A percentile compares a stretch with the other conserved stretches of the same genome.
Conservation (phyloP, 2,888 invertebrate genomes). For the Saturnia japonica region DNA sequence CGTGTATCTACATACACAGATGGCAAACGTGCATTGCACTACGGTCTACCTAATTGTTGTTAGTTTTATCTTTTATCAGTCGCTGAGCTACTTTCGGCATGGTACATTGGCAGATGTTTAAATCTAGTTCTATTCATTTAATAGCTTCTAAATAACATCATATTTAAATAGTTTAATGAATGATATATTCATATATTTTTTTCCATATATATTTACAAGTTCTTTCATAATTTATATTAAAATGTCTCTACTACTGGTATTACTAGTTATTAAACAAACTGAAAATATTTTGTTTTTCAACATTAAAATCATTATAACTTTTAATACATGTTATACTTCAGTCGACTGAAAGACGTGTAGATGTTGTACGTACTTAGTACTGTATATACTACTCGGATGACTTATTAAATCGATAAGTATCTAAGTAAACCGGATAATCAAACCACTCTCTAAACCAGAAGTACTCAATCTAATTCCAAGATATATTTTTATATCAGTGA, state of each 20-base stretch:
- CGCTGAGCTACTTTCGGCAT: conserved; percentile 9
- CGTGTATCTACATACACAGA: not conserved
- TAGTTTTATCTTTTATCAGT: conserved; percentile 15
- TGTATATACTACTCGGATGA: not conserved
- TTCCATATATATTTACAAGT: not conserved
- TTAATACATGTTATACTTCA: too few species aligned
- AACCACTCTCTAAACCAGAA: conserved; percentile 4
- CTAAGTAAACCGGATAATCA: not conserved
- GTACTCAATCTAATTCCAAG: not conserved
- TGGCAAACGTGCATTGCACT: not conserved
- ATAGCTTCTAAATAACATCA: not conserved
- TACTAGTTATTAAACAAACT: too few species aligned
- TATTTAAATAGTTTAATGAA: not conserved
- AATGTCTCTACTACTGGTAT: too few species aligned
- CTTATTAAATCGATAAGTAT: not conserved
- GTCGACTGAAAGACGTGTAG: not conserved
- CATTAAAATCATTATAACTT: too few species aligned
- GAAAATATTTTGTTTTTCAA: too few species aligned
- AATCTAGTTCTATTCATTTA: not conserved
- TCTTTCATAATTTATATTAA: too few species aligned
- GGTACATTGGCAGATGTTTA: not conserved
- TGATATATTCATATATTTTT: not conserved
- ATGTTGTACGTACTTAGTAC: not conserved
- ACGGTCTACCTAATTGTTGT: not conserved
- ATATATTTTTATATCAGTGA: too few species aligned